Evolutionary conservation across 2,888 invertebrate genomes (phyloP), one percentile per base, ranked within the genome.

Genomic region (Isotomurus palustris): DNA sequence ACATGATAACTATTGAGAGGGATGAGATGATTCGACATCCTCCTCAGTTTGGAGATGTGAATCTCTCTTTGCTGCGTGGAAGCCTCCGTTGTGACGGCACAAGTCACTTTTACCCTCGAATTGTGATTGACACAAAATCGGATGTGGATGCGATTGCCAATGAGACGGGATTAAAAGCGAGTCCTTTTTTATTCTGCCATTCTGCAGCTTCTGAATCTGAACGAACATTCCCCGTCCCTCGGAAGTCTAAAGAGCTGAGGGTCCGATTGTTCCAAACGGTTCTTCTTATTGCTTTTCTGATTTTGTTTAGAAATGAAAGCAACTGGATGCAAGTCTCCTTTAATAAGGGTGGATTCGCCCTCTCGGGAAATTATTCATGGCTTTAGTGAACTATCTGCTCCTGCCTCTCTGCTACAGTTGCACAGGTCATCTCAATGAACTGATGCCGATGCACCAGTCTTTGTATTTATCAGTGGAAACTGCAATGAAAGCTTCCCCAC

Each of bases 311-410:
- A 38, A 17, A 14, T 21, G 14, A 43, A 12, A 32, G 32, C 10
- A 32, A 19, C 40, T 40, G 40, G 17, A 40, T 8, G n/a, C 32
- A 32, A 32, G 40, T 14, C 8, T 32, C 32, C 32, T 14, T 32
- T 32, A 10, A 5, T 17, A n/a, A 50, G n/a, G 35, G 1, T 47
- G 21, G 56, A 25, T 41, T 32, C 41, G 24, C 21, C 38, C 56
- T 50, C 56, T 45, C 29, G 56, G 56, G 56, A 58, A 64, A 64
- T 64, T 64, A 64, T 61, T 59, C 61, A 64, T 61, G 59, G 60
- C 3, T 43, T 56, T n/a, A n/a, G n/a, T n/a, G n/a, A n/a, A n/a
- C n/a, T n/a, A n/a, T n/a, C n/a, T n/a, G n/a, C n/a, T n/a, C n/a
- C n/a, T n/a, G n/a, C n/a, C n/a, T n/a, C n/a, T n/a, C n/a, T n/a